A percentile compares a stretch with the other conserved stretches of the same genome.
Evolutionary conservation across 2,888 invertebrate species (phyloP).

Genomic region (Eristalis intricaria): DNA sequence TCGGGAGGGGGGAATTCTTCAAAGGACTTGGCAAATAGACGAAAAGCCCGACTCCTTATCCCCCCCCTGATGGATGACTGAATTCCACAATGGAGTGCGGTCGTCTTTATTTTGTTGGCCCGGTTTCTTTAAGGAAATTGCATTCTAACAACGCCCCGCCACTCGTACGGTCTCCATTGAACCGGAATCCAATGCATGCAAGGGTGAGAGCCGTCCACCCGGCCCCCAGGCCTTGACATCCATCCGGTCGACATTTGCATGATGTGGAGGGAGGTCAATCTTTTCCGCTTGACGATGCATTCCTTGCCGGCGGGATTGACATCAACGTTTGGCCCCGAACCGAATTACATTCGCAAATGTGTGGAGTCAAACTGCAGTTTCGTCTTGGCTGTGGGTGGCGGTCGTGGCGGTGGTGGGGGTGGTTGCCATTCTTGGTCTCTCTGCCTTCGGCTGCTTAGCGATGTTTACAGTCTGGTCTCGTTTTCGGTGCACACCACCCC

Average conservation of each 20-base stretch:
- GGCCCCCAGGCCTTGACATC: too few relatives aligned
- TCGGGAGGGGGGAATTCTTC: background rate
- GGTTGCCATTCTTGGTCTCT: background rate
- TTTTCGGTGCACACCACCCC: background rate
- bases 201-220: too few relatives aligned
- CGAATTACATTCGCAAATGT: background rate
- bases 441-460: background rate
- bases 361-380: background rate
- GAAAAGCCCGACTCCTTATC: background rate
- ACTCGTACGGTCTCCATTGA: background rate
- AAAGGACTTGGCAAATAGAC: background rate
- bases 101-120: background rate
- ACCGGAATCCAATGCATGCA: background rate
- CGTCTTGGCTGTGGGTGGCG: background rate
- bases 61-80: constrained; percentile 5
- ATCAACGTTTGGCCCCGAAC: constrained; percentile 2
- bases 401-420: background rate
- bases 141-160: background rate
- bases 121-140: background rate
- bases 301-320: background rate
- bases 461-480: background rate
- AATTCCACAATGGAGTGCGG: constrained; percentile 12
- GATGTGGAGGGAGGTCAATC: constrained; percentile 2
- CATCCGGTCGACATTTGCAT: background rate
- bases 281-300: constrained; percentile 13